phyloP scores from a whole-genome alignment of 1,140 invertebrate species.

The Sycophaga agraensis region DNA sequence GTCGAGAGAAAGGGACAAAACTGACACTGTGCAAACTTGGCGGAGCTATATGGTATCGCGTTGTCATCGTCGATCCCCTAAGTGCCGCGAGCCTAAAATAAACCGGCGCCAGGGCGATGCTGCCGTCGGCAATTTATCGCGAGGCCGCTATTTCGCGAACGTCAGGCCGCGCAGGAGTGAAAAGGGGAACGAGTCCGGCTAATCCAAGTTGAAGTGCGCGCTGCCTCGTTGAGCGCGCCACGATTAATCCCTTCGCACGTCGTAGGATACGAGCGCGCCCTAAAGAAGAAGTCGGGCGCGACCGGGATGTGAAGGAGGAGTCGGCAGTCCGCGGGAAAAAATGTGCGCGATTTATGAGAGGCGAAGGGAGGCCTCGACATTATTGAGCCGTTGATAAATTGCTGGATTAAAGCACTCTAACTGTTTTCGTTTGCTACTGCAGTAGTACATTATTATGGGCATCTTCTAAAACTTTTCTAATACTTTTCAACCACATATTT shows the following conservation, averaged over 20 bases:
- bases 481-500: too few species aligned
- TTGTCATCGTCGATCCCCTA: not conserved
- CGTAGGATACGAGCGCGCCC: not conserved
- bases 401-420: too few species aligned
- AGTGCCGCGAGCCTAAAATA: not conserved
- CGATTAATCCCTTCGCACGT: conserved; percentile 12
- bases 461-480: too few species aligned
- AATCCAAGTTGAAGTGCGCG: conserved; percentile 6
- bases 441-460: too few species aligned
- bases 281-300: not conserved
- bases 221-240: not conserved
- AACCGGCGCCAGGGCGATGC: too few species aligned
- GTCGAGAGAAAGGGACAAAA: too few species aligned
- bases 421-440: too few species aligned
- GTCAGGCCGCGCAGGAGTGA: not conserved
- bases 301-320: not conserved
- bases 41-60: too few species aligned
- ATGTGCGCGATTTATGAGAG: not conserved
- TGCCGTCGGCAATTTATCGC: not conserved
- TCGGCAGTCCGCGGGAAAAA: not conserved
- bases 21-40: too few species aligned
- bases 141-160: not conserved
- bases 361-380: not conserved
- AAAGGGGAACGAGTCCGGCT: not conserved
- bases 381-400: not conserved